These are phyloP conservation scores for Dryococelus australis DNA, from an alignment of 2,888 invertebrate genomes.

Conservation along the genomic window DNA sequence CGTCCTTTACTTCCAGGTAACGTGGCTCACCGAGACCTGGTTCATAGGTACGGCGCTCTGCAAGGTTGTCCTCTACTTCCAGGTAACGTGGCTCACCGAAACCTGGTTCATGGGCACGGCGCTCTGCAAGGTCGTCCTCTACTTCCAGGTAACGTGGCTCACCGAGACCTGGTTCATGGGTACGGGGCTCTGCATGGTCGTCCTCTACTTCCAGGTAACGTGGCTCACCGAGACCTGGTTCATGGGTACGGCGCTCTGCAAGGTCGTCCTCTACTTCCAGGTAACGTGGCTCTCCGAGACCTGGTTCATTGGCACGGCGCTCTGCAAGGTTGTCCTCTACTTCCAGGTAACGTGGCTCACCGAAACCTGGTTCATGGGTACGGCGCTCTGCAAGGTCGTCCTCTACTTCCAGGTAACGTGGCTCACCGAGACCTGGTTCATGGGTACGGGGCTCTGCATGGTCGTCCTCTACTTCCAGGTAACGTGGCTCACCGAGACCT, in stretches of 20 bases:
- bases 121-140: slow-evolving; percentile 87
- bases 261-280: slow-evolving; percentile 88
- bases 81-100: slow-evolving; percentile 91
- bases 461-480: slow-evolving; percentile 91
- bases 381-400: slow-evolving; percentile 84
- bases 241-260: slow-evolving; percentile 85
- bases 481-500: slow-evolving; percentile 88
- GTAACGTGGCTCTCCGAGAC: slow-evolving; percentile 92
- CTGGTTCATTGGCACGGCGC: slow-evolving; percentile 86
- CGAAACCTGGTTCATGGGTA: slow-evolving; percentile 92
- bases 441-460: slow-evolving; percentile 86
- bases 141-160: slow-evolving; percentile 92
- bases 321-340: slow-evolving; percentile 89
- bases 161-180: slow-evolving; percentile 95
- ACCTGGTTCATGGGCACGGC: slow-evolving; percentile 91
- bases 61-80: slow-evolving; percentile 87
- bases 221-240: slow-evolving; percentile 95
- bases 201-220: slow-evolving; percentile 91
- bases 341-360: slow-evolving; percentile 94
- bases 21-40: slow-evolving; percentile 93
- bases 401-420: slow-evolving; percentile 91
- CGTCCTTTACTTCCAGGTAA: slow-evolving; percentile 89
- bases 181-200: slow-evolving; percentile 82
- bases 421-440: slow-evolving; percentile 94
- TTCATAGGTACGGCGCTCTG: slow-evolving; percentile 87